phyloP scores from a whole-genome alignment of 2,797 vertebrate species.

The Sebastes baramenuke region DNA sequence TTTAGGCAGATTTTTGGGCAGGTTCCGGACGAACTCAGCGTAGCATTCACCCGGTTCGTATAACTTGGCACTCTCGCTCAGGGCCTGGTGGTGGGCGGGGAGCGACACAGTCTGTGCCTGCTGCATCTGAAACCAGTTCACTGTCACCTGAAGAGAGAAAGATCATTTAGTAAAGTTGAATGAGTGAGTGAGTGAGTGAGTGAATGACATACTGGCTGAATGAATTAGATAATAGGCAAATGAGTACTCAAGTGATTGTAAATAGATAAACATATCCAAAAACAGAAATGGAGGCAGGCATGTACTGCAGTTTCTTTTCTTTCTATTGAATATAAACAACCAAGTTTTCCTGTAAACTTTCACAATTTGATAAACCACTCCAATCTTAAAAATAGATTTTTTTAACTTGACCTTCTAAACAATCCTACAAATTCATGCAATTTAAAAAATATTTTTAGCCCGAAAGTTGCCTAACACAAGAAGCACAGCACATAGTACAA shows the following conservation, averaged over 20 bases:
- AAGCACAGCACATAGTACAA: neutral
- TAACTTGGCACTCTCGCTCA: conserved; percentile 91
- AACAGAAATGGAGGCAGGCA: neutral
- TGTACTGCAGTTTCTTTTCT: neutral
- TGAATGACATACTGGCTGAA: neutral
- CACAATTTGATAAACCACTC: neutral
- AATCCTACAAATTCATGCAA: neutral
- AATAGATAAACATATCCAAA: neutral
- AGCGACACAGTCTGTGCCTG: conserved; percentile 89
- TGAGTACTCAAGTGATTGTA: neutral
- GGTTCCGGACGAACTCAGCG: conserved; percentile 89
- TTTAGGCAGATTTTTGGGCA: conserved; percentile 85
- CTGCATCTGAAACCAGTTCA: conserved; percentile 98
- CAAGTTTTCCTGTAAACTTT: neutral
- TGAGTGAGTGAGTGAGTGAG: neutral
- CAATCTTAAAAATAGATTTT: neutral
- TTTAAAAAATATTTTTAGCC: neutral
- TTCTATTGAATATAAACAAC: neutral
- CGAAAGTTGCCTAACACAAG: neutral
- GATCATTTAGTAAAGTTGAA: neutral
- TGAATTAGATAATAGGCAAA: neutral
- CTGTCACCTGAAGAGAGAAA: conserved; percentile 86
- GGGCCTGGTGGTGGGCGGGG: conserved; percentile 89
- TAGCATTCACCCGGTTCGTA: conserved; percentile 96
- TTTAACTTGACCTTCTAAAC: neutral